Base-by-base conservation (phyloP, 2,888 invertebrate species). In the Girardia tigrina region DNA sequence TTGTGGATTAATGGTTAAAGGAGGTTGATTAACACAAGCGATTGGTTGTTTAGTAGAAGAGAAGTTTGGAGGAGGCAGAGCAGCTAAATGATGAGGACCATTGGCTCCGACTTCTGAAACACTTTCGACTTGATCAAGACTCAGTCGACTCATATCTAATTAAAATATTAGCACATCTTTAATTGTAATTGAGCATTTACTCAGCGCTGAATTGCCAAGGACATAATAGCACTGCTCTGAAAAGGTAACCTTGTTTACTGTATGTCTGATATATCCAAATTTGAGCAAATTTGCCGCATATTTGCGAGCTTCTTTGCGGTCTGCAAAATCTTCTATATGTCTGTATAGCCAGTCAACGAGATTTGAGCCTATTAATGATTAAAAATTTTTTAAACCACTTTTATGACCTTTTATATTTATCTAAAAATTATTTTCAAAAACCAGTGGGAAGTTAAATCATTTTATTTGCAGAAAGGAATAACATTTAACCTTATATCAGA, bases 171-270 rank as follows among this genome's bases (percentile, higher is more conserved):
- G 8, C 26, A 70, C 8, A 70, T 12, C 6, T 14, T 12, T 20
- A 70, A 20, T 14, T 70, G n/a, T 14, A 26, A 23, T 70, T 20
- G 8, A 26, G 8, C n/a, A n/a, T 81, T 78, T 79, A 82, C 83
- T 81, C 78, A 81, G 81, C 82, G 88, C 88, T 75, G 89, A 83
- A 83, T 94, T 94, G 16, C 94, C 94, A 79, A 97, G 92, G 79
- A 95, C 91, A 85, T 99, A 98, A 86, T 99, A 99, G 84, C 98
- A 97, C 86, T 97, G 94, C 86, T 99, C 98, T 26, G 93, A 93
- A 86, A 99, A 99, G 28, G 94, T 94, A 79, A 94, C 90, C 86
- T 98, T 98, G 85, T 98, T 97, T 81, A 98, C 95, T 1, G 97
- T 95, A 86, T 98, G 97, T 79, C 94, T 88, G 78, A 98, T 98